Conservation (phyloP, 2,797 vertebrate species). For the Pogoniulus pusillus region DNA sequence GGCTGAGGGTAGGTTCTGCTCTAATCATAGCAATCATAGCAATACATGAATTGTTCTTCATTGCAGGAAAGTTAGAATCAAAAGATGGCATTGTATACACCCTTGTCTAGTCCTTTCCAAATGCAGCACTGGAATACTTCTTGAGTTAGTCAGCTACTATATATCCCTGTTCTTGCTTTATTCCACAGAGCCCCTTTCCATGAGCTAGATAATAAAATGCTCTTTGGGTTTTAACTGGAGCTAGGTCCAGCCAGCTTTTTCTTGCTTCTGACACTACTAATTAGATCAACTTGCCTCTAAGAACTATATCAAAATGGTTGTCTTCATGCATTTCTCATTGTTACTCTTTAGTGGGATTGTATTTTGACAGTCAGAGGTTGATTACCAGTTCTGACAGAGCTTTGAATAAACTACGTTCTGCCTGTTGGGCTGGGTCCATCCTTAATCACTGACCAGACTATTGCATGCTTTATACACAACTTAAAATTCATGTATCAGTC, state of each 20-base stretch:
- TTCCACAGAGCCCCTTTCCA: not conserved
- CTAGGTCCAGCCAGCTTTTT: constrained; percentile 58
- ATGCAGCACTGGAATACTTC: not conserved
- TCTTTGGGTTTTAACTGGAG: constrained; percentile 35
- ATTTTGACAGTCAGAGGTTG: constrained; percentile 69
- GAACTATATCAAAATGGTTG: constrained; percentile 69
- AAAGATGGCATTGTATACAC: not conserved
- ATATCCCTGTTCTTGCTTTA: constrained; percentile 5
- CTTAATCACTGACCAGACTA: constrained; percentile 54
- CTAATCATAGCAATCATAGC: not conserved
- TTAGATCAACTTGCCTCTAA: constrained; percentile 68
- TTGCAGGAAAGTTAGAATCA: not conserved
- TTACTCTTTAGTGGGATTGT: constrained; percentile 61
- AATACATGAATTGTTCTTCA: not conserved
- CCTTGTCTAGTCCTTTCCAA: not conserved
- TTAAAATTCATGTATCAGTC: constrained; percentile 45
- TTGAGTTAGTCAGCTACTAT: not conserved
- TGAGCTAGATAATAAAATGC: constrained; percentile 41
- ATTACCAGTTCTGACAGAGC: constrained; percentile 54
- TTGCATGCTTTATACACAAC: not conserved
- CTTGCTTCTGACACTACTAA: constrained; percentile 68
- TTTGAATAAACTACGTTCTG: constrained; percentile 55
- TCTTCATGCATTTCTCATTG: constrained; percentile 71
- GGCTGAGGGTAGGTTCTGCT: not conserved
- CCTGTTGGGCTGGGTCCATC: constrained; percentile 46